A percentile compares a stretch with the other conserved stretches of the same genome.
Conservation (phyloP, 2,797 vertebrate species). For the Siniperca undulata region DNA sequence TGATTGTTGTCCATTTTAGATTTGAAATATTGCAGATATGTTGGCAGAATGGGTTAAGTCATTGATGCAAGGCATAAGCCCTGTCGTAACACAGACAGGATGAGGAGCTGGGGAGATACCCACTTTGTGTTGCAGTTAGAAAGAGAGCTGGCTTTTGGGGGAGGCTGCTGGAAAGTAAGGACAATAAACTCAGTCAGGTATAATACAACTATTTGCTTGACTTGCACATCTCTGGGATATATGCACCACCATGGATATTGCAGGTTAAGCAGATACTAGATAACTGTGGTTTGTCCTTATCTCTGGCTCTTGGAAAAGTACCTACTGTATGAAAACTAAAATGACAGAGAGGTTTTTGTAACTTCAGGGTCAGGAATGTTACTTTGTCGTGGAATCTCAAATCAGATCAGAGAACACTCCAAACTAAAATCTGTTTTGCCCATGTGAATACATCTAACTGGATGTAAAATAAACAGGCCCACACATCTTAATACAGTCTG, state of each 20-base stretch:
- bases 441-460: not conserved
- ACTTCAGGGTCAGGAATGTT: not conserved
- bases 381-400: not conserved
- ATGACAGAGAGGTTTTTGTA: not conserved
- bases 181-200: not conserved
- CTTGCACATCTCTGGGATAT: not conserved
- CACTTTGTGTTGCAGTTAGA: not conserved
- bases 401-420: not conserved
- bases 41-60: not conserved
- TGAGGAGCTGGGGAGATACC: not conserved
- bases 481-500: not conserved
- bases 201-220: not conserved
- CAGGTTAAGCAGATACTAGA: not conserved
- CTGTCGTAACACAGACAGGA: too few species aligned
- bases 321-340: slow-evolving; percentile 1
- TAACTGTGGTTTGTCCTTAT: not conserved
- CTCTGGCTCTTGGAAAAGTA: not conserved
- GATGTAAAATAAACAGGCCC: slow-evolving; percentile 17
- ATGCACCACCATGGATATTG: too few species aligned
- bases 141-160: not conserved
- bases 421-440: not conserved
- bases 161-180: not conserved
- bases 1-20: not conserved
- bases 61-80: not conserved
- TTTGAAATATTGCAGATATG: not conserved